Evolutionary conservation across 2,113 vertebrate species (phyloP), one percentile per base, ranked within the genome.

Genomic region (Lycocorax pyrrhopterus): DNA sequence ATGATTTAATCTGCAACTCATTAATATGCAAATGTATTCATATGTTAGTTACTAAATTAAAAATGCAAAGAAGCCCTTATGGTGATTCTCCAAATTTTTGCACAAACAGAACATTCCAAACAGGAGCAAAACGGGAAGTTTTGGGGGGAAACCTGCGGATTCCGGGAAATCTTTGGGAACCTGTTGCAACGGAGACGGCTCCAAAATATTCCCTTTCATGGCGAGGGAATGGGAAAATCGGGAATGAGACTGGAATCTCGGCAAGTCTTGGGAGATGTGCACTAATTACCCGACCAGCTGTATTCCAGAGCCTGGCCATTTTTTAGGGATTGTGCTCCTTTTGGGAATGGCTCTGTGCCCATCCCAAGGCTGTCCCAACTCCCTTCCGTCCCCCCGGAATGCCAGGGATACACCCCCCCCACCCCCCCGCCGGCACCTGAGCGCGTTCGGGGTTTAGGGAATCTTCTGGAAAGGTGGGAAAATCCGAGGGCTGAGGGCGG

Each of bases 21-120:
- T 99, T 99, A 99, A 99, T 99, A 99, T 99, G 99, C 99, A 99
- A 99, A 99, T 99, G 98, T 99, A 99, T 99, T 99, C 99, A 99
- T 99, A 99, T 99, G 99, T 99, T 99, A 99, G 99, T 99, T 99
- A 99, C 99, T 99, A 99, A 99, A 99, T 99, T 99, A 99, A 99
- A 99, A 99, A 99, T 99, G 99, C 99, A 99, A 99, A 99, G 98
- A 98, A 99, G 99, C 98, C 99, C 99, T 99, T 99, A 98, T 99
- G 99, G 98, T 99, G 99, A 99, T 99, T 98, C 98, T 99, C 98
- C 98, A 99, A 99, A 98, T 68, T 99, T 99, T 98, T 98, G 98
- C 98, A 99, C 99, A 99, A 99, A 99, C 98, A 98, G 98, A 98
- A 98, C 98, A 98, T 99, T 99, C 98, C 98, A 98, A 99, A 98